Base-by-base conservation (phyloP, 2,888 invertebrate species). In the Nephrotoma appendiculata region DNA sequence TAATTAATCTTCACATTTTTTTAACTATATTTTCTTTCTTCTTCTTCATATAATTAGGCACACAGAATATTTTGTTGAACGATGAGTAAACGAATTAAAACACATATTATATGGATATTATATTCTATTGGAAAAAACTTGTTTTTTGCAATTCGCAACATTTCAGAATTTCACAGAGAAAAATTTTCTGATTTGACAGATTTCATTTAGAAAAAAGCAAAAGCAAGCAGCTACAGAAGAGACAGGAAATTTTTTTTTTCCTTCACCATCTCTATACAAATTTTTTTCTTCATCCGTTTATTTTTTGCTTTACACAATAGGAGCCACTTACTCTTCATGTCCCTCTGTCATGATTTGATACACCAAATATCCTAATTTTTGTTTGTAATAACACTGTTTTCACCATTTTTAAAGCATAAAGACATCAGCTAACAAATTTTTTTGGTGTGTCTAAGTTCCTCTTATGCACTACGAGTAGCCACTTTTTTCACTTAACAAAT, bases 331-430 rank as follows among this genome's bases (percentile, higher is more conserved):
- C 96, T 96, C 96, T 94, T 96, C 96, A 95, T 95, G 95, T 95
- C 95, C 94, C 94, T 96, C 96, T 95, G 96, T 96, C 96, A 96
- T 96, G 96, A 93, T 96, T 96, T 93, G 95, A 95, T 93, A 94
- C 94, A 94, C 94, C 94, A 94, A 95, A 95, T 94, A 95, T 94
- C 94, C 95, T 96, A 96, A 94, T 95, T 94, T 94, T 95, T 94
- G 94, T 94, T 94, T 94, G 95, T 95, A 90, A 90, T 94, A 94
- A 94, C 94, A 94, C 95, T 94, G 94, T 94, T 94, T 95, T 94
- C 95, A 95, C 94, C 95, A 96, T 96, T 95, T 95, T 95, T 95
- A 94, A 93, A 93, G 94, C 94, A 94, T 95, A 94, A 94, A 94
- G 94, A 94, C 94, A 94, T 94, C 94, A 93, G 93, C 90, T 85